phyloP scores from a whole-genome alignment of 1,140 invertebrate genomes.

The Rhizoglyphus robini region DNA sequence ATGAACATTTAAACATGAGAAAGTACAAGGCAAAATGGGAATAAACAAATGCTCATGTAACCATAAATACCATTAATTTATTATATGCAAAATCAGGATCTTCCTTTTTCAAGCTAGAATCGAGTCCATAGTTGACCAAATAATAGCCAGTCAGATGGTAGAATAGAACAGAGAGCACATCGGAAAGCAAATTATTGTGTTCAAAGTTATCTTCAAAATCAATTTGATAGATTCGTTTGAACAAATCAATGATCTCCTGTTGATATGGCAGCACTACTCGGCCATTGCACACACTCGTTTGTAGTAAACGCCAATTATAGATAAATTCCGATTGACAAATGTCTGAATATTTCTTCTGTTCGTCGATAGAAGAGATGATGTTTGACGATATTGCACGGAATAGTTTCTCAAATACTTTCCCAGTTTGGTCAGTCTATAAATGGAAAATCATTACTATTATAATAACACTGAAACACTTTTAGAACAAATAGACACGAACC shows the following conservation, averaged over 20 bases:
- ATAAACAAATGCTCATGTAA: background rate
- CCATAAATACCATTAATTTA: background rate
- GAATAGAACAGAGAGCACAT: background rate
- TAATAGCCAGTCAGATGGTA: background rate
- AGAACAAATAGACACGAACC: no score
- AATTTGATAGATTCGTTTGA: background rate
- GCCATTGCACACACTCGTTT: background rate
- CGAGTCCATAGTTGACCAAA: background rate
- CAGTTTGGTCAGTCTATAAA: background rate
- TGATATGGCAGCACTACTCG: background rate
- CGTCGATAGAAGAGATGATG: background rate
- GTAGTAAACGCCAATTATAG: background rate
- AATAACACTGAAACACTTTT: no score
- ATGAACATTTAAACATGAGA: no score
- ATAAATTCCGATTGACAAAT: conserved; percentile 1
- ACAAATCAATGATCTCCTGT: background rate
- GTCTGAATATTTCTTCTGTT: background rate
- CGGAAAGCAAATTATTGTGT: background rate
- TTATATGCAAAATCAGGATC: background rate
- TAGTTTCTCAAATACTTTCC: background rate
- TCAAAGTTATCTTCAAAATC: conserved; percentile 6
- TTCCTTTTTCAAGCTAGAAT: background rate
- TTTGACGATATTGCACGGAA: background rate
- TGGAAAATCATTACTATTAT: no score
- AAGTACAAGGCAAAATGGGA: background rate